Conservation (phyloP, 2,797 vertebrate genomes). For the Hydrophis major region DNA sequence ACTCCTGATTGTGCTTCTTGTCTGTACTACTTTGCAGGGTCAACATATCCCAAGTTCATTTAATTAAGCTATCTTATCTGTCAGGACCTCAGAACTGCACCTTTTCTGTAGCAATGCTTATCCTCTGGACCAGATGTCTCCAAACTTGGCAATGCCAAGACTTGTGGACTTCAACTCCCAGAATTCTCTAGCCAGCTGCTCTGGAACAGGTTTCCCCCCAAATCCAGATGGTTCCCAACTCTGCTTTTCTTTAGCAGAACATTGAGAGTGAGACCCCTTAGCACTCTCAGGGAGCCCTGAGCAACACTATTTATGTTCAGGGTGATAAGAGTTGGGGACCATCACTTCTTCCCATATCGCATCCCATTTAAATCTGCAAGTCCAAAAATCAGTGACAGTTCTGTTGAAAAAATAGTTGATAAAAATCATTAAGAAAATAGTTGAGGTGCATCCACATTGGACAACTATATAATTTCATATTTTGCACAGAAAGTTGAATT, state of each 20-base stretch:
- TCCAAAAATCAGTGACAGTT: background rate
- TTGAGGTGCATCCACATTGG: background rate
- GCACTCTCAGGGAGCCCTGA: background rate
- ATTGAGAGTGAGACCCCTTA: background rate
- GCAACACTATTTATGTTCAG: background rate
- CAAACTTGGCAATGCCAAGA: too few species aligned
- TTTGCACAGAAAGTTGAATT: constrained; percentile 3
- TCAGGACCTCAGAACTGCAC: background rate
- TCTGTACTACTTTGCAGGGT: background rate
- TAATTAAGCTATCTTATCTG: background rate
- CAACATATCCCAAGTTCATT: background rate
- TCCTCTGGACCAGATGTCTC: background rate
- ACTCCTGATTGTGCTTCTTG: background rate
- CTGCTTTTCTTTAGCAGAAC: background rate
- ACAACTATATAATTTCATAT: background rate
- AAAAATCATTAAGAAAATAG: background rate
- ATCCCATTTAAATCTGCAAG: background rate
- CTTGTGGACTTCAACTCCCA: too few species aligned
- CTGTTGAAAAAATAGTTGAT: background rate
- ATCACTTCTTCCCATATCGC: background rate
- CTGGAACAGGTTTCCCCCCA: background rate
- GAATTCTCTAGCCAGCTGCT: background rate
- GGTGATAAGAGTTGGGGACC: background rate
- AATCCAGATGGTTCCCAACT: background rate
- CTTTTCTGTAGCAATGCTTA: background rate